Conservation (phyloP, 1,140 invertebrate genomes). For the Rhizoglyphus robini region DNA sequence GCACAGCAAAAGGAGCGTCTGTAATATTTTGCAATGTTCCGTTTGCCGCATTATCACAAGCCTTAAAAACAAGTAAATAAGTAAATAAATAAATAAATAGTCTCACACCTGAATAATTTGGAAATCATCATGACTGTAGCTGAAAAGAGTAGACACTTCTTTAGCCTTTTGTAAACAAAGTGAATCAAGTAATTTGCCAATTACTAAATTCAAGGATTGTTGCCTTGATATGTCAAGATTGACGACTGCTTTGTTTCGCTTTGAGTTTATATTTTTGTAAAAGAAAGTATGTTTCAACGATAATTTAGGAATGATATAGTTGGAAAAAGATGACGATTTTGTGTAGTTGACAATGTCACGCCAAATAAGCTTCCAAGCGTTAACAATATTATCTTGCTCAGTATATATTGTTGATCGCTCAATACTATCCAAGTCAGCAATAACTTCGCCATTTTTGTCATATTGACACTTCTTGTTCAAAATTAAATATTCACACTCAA, state of each 20-base stretch:
- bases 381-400: not conserved
- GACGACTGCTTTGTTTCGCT: not conserved
- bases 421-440: not conserved
- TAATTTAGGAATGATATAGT: not conserved
- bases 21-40: not conserved
- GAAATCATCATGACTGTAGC: slow-evolving; percentile 15
- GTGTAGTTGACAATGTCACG: slow-evolving; percentile 8
- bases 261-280: not conserved
- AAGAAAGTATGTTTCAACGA: not conserved
- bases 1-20: slow-evolving; percentile 5
- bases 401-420: not conserved
- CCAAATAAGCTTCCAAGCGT: slow-evolving; percentile 6
- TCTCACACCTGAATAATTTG: slow-evolving; percentile 7
- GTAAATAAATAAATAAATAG: not conserved
- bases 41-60: slow-evolving; percentile 4
- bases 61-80: not conserved
- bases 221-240: not conserved
- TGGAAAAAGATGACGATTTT: not conserved
- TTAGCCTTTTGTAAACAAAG: slow-evolving; percentile 1
- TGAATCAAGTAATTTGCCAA: not conserved
- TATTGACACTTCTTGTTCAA: not conserved
- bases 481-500: slow-evolving; percentile 5
- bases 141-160: not conserved
- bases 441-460: not conserved
- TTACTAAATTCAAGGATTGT: not conserved